Conservation (phyloP, 2,797 vertebrate genomes). For the Delichon dasypus region DNA sequence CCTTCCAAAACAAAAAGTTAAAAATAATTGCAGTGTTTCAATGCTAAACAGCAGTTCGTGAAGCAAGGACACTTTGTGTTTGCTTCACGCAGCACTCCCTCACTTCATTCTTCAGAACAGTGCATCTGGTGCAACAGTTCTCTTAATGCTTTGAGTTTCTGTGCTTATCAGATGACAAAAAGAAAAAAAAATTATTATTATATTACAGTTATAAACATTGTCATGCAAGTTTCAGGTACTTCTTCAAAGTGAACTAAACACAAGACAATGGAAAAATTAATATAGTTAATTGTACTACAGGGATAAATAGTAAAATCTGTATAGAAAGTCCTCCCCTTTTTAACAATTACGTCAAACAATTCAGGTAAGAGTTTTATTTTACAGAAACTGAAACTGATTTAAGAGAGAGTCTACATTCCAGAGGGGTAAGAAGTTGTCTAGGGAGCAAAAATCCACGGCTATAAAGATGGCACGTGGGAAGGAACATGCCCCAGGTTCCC, state of each 20-base stretch:
- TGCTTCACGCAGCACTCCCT: background rate
- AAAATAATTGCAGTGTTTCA: slow-evolving; percentile 7
- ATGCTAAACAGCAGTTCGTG: background rate
- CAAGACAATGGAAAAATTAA: background rate
- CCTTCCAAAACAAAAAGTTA: background rate
- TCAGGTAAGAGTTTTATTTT: background rate
- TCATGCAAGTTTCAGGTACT: background rate
- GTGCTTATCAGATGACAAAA: background rate
- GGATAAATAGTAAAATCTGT: background rate
- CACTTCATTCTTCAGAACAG: background rate
- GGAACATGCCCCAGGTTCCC: background rate
- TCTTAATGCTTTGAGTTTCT: background rate
- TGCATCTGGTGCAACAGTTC: background rate
- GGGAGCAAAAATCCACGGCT: background rate
- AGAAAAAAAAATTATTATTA: background rate
- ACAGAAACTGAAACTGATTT: background rate
- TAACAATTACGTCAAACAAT: background rate
- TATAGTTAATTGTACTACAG: background rate
- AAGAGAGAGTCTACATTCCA: background rate
- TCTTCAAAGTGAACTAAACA: background rate
- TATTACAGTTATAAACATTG: background rate
- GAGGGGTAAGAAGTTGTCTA: background rate
- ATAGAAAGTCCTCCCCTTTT: background rate
- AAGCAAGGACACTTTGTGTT: background rate
- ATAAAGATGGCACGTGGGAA: background rate